These are phyloP conservation scores for Mellilla xanthometata DNA, from an alignment of 2,888 invertebrate genomes.

Conservation along the genomic window DNA sequence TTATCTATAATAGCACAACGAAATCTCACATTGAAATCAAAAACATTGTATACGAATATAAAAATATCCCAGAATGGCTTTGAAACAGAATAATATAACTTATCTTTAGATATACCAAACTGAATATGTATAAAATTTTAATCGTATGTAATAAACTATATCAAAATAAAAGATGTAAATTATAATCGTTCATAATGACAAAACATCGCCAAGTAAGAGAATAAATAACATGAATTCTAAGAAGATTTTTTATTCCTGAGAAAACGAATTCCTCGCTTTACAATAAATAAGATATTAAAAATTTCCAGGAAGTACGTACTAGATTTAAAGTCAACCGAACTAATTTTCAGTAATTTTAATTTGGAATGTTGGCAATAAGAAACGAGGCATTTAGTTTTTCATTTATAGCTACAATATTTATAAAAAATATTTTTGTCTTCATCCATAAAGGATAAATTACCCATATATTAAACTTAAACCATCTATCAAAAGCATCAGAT, in stretches of 20 bases:
- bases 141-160: slow-evolving; percentile 69
- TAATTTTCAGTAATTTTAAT: too few relatives aligned
- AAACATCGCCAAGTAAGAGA: slow-evolving; percentile 69
- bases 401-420: too few relatives aligned
- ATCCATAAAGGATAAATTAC: neutral
- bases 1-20: slow-evolving; percentile 59
- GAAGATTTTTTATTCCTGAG: slow-evolving; percentile 40
- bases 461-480: slow-evolving; percentile 20
- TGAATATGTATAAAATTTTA: slow-evolving; percentile 59
- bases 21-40: slow-evolving; percentile 52
- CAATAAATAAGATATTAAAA: neutral
- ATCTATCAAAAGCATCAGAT: slow-evolving; percentile 60
- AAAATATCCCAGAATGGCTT: slow-evolving; percentile 49
- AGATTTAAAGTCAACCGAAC: too few relatives aligned
- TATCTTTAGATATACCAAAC: slow-evolving; percentile 55
- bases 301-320: too few relatives aligned
- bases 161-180: slow-evolving; percentile 73
- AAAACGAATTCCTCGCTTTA: neutral
- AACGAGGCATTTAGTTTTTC: too few relatives aligned
- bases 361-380: too few relatives aligned
- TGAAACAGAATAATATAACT: slow-evolving; percentile 53
- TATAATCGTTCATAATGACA: slow-evolving; percentile 70
- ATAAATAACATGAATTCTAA: slow-evolving; percentile 61
- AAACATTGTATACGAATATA: slow-evolving; percentile 71
- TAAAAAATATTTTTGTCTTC: too few relatives aligned